Evolutionary conservation across 2,797 vertebrate species (phyloP).

Genomic region (Neostethus bicornis): DNA sequence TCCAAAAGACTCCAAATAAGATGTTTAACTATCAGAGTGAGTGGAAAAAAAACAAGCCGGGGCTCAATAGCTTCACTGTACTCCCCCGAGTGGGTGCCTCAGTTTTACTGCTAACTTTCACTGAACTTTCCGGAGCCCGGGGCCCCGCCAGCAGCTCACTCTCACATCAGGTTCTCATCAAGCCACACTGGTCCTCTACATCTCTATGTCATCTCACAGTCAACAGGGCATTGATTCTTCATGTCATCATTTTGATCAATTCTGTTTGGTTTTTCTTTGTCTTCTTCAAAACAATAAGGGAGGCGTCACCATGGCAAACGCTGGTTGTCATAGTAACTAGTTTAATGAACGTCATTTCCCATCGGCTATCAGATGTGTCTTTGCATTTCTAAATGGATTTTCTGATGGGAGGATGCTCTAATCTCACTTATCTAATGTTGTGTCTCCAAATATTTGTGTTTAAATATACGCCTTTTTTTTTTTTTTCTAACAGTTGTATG

Average conservation of each 20-base stretch:
- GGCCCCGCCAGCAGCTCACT: slow-evolving; percentile 55
- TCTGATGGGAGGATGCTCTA: neutral
- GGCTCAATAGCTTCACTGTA: slow-evolving; percentile 60
- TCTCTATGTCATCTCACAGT: slow-evolving; percentile 26
- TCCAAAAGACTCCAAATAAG: slow-evolving; percentile 15
- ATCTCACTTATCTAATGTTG: neutral
- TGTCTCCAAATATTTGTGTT: slow-evolving; percentile 8
- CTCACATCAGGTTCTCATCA: slow-evolving; percentile 74
- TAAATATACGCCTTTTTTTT: neutral
- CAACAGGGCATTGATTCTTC: neutral
- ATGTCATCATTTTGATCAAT: neutral
- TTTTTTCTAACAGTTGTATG: slow-evolving; percentile 85
- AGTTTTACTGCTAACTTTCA: slow-evolving; percentile 72
- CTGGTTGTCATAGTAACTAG: neutral
- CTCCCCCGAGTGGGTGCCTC: slow-evolving; percentile 50
- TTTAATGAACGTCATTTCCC: neutral
- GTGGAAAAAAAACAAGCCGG: slow-evolving; percentile 43
- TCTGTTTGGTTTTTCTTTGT: neutral
- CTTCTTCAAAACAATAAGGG: neutral
- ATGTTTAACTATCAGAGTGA: slow-evolving; percentile 35
- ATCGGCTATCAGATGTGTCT: neutral
- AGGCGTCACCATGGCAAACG: neutral
- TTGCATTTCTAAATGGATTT: neutral
- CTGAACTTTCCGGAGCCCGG: slow-evolving; percentile 62
- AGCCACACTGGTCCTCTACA: slow-evolving; percentile 15